Conservation (phyloP, 2,113 vertebrate species). For the Cyphomyrus discorhynchus region DNA sequence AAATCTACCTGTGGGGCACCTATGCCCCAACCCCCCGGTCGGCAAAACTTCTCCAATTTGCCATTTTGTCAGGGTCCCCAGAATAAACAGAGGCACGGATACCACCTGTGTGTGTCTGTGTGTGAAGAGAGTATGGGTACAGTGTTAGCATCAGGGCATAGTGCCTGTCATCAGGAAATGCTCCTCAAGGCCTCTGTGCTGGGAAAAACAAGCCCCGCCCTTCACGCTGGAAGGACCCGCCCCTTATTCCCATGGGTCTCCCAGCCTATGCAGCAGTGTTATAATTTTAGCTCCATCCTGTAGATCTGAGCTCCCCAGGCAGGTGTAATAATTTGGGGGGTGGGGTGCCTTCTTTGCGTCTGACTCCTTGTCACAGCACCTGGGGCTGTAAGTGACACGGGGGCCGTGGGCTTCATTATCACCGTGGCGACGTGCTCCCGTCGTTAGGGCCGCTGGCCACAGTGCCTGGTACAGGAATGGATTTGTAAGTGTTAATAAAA, state of each 20-base stretch:
- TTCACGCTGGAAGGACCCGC: neutral
- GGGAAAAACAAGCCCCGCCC: neutral
- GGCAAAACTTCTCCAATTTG: no score
- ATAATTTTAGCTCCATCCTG: neutral
- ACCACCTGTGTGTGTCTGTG: neutral
- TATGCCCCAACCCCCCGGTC: no score
- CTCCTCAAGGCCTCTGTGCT: neutral
- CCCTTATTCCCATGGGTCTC: neutral
- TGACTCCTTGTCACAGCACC: neutral
- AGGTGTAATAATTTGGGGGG: neutral
- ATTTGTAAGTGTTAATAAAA: conserved; percentile 55
- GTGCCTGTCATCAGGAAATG: neutral
- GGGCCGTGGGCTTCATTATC: neutral
- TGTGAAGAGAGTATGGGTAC: neutral
- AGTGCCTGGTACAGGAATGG: conserved; percentile 31
- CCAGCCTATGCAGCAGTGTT: neutral
- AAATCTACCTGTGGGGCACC: neutral
- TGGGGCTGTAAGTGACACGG: neutral
- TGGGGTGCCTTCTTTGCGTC: neutral
- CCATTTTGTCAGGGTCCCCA: no score
- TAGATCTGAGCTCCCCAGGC: neutral
- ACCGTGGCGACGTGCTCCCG: neutral
- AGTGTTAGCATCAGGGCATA: neutral
- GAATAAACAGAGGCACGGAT: neutral
- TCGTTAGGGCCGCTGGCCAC: neutral